Evolutionary conservation across 2,888 invertebrate species (phyloP), one percentile per base, ranked within the genome.

Genomic region (Microdon myrmicae): DNA sequence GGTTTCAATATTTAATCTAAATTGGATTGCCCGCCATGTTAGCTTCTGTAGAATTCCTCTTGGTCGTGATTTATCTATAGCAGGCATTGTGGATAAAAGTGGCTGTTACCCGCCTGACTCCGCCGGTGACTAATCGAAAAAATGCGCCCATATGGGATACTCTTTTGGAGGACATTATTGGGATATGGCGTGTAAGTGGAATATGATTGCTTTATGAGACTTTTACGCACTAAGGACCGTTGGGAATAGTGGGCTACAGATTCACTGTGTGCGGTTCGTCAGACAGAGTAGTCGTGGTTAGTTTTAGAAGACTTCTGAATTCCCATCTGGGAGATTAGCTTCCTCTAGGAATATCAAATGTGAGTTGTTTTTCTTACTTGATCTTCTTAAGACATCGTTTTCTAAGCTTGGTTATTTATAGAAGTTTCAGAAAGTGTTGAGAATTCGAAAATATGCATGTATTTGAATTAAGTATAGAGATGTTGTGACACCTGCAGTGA

Each of bases 61-160:
- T 41, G 13, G 17, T 38, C 43, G 23, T 64, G 61, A 64, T 64
- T 64, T 64, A 64, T 64, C 51, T 37, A 41, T 51, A 64, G 35
- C 45, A 26, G 26, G 41, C 35, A 45, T 39, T 22, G 23, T 16
- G 41, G 25, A 37, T n/a, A n/a, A n/a, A n/a, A n/a, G n/a, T n/a
- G n/a, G n/a, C n/a, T n/a, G n/a, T n/a, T n/a, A n/a, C n/a, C n/a
- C n/a, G n/a, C n/a, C n/a, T 32, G 43, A 54, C 55, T 44, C 32
- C n/a, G n/a, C n/a, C 25, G 49, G 49, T 56, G 61, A 49, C 56
- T 55, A 64, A 56, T 55, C 14, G 34, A 28, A 19, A 45, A 61
- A 66, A 66, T 66, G 45, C 53, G 58, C 53, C 64, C 64, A 66
- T 58, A 58, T 66, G 64, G 58, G 53, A 44, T 58, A 41, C 37